These are phyloP conservation scores for Vombatus ursinus DNA, from an alignment of 2,113 vertebrate genomes.

Conservation along the genomic window DNA sequence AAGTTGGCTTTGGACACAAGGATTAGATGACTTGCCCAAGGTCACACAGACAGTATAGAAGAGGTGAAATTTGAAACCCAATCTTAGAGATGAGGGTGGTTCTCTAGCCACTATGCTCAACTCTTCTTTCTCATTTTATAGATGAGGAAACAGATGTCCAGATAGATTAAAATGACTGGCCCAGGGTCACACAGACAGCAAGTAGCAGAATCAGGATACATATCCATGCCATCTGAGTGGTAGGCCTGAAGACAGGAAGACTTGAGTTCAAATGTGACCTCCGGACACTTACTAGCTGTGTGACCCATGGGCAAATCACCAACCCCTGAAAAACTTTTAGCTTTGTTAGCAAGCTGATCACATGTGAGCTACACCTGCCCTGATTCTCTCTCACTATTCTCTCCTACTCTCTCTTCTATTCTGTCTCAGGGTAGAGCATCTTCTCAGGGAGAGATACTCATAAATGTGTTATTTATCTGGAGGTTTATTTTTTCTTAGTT, in stretches of 20 bases:
- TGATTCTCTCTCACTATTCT: not conserved
- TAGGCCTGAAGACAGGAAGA: not conserved
- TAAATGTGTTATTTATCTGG: not conserved
- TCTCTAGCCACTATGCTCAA: not conserved
- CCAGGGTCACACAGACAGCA: not conserved
- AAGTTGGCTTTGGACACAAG: not conserved
- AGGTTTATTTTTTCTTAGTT: not conserved
- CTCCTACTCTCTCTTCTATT: not conserved
- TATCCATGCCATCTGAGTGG: not conserved
- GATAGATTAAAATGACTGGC: not conserved
- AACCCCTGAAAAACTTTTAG: not conserved
- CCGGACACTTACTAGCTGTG: no score
- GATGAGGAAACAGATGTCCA: not conserved
- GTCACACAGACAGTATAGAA: not conserved
- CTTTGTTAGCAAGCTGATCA: not conserved
- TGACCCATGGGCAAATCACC: not conserved
- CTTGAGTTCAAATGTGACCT: not conserved
- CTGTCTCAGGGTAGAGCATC: rapidly evolving
- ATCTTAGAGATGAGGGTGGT: not conserved
- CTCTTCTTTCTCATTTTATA: not conserved
- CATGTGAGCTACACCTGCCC: not conserved
- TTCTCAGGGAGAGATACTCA: not conserved
- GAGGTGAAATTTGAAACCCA: not conserved
- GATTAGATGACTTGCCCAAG: not conserved
- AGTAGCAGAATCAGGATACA: not conserved